phyloP scores from a whole-genome alignment of 2,797 vertebrate genomes.

The Nyctibius grandis region DNA sequence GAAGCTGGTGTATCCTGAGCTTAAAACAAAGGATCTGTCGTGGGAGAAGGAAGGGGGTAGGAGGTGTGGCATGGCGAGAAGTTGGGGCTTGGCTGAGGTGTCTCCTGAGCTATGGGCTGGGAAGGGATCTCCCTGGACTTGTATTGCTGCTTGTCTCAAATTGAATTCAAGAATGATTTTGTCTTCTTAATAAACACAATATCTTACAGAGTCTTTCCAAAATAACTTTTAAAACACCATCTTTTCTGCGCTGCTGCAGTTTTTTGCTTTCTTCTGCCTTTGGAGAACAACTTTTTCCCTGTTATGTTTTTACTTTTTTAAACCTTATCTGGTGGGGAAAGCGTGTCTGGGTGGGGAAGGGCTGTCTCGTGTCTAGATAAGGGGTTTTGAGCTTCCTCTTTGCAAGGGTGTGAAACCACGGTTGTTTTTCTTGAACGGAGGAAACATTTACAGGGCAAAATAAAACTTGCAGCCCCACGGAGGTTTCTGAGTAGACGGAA shows the following conservation, averaged over 20 bases:
- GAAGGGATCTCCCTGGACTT: too few species aligned
- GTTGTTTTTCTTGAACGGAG: neutral
- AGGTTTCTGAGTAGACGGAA: neutral
- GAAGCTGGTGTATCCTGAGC: neutral
- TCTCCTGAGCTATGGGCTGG: too few species aligned
- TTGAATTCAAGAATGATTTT: neutral
- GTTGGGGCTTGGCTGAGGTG: too few species aligned
- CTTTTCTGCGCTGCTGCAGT: neutral
- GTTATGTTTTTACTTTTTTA: neutral
- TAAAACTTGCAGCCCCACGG: neutral
- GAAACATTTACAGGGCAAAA: neutral
- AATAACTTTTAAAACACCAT: neutral
- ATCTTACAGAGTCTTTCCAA: neutral
- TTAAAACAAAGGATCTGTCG: neutral
- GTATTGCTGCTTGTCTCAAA: neutral
- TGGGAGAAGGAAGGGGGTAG: too few species aligned
- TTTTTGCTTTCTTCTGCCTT: neutral
- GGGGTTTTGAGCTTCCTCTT: neutral
- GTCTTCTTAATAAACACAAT: neutral
- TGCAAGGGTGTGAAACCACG: neutral
- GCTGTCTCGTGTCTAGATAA: neutral
- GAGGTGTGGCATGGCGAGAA: too few species aligned
- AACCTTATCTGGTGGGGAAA: neutral
- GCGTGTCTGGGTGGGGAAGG: neutral
- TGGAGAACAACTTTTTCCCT: neutral